Base-by-base conservation (phyloP, 2,888 invertebrate species). In the Peribatodes rhomboidaria region DNA sequence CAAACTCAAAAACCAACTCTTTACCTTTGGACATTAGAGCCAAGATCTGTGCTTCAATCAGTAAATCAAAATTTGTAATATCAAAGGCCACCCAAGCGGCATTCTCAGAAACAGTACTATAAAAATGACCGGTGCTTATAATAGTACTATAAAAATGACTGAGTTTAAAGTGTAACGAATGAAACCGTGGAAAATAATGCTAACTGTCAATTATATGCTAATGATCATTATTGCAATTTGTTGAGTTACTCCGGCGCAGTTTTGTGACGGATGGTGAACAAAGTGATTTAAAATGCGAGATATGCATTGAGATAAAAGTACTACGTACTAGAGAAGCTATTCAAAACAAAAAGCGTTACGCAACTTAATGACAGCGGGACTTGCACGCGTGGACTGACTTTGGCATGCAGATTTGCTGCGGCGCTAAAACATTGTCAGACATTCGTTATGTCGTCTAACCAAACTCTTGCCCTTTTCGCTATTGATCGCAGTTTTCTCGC, bases 61-160 rank as follows among this genome's bases (percentile, higher is more conserved):
- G 56, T 37, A 14, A 47, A 31, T 10, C 10, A n/a, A 44, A 49
- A 18, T 14, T 72, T 68, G 37, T 39, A 27, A 46, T 42, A 11
- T 54, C n/a, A 70, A 72, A 73, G 85, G 75, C 90, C 90, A 90
- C 90, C 89, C 89, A 88, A 69, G 79, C 70, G 67, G 81, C 74
- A 78, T 86, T 83, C 85, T 81, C 72, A 75, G 85, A 86, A 87
- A 78, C 79, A 77, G 77, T 71, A 69, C 79, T 75, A 83, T 86
- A 86, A 87, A 86, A 85, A 84, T 85, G 76, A 82, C 77, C 76
- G 65, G 60, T 67, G 70, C 69, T 73, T 77, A 74, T 74, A 75
- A 75, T 67, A 27, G 77, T 71, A 69, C 78, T 74, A 83, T 86
- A 85, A 87, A 86, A 85, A 84, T 85, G 76, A 81, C 76, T 72